Evolutionary conservation across 37 sponge, comb jelly and placozoan genomes (phyloP).

Genomic region (Spongia lamella): DNA sequence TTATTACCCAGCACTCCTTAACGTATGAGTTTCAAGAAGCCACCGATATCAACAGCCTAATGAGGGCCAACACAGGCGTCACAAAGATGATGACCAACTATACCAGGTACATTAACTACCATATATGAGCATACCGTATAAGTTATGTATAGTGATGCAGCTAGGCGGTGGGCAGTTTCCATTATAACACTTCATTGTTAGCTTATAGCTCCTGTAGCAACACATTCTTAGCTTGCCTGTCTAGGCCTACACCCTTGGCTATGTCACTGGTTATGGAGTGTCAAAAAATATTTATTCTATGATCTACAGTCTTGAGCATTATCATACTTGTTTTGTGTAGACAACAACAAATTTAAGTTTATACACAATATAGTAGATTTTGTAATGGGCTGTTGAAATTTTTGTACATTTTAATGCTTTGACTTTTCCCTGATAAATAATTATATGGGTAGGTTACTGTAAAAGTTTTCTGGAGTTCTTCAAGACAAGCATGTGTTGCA

Average conservation of each 20-base stretch:
- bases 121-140: neutral
- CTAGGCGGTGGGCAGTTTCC: neutral
- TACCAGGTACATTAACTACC: conserved; percentile 61
- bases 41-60: conserved; percentile 76
- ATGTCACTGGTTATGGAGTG: no score
- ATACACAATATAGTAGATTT: no score
- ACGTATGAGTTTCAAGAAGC: conserved; percentile 87
- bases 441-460: no score
- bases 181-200: neutral
- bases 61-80: conserved; percentile 93
- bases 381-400: neutral
- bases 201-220: neutral
- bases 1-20: conserved; percentile 61
- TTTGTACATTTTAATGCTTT: neutral
- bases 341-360: neutral
- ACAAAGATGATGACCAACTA: conserved; percentile 96
- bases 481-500: no score
- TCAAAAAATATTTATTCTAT: no score
- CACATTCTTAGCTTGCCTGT: neutral
- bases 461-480: no score
- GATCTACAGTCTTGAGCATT: no score
- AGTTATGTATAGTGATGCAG: neutral
- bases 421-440: no score
- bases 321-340: neutral
- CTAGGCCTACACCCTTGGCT: no score